These are phyloP conservation scores for Xylota sylvarum DNA, from an alignment of 2,888 invertebrate species.

Conservation along the genomic window DNA sequence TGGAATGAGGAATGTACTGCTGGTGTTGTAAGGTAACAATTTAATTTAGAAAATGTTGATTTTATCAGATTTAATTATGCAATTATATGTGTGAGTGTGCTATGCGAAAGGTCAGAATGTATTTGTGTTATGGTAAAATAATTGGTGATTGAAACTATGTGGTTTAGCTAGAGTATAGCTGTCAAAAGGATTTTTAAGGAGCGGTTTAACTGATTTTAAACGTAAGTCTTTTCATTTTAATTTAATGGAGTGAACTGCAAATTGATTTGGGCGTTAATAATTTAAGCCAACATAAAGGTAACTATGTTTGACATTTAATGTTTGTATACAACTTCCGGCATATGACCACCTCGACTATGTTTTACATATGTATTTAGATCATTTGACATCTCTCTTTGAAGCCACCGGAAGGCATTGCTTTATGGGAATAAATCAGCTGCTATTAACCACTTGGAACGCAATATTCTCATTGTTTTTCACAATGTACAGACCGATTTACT, in stretches of 20 bases:
- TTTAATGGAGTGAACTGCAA: neutral
- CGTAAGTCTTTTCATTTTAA: neutral
- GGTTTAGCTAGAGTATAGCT: neutral
- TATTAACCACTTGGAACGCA: no score
- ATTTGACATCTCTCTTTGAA: no score
- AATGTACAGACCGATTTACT: no score
- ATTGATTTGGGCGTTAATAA: neutral
- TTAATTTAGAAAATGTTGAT: constrained; percentile 84
- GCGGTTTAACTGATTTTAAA: constrained; percentile 13
- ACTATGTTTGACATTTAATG: no score
- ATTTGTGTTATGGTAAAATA: constrained; percentile 21
- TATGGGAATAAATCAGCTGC: no score
- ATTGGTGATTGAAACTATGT: constrained; percentile 41
- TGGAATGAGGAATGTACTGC: constrained; percentile 39
- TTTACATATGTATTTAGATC: no score
- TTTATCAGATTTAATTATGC: constrained; percentile 83
- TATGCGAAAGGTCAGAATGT: constrained; percentile 10
- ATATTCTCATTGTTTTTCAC: no score
- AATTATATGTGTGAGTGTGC: constrained; percentile 76
- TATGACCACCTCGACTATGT: no score
- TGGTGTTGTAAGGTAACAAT: constrained; percentile 79
- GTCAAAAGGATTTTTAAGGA: constrained; percentile 5
- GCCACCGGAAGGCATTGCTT: no score
- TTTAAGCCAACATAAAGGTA: no score
- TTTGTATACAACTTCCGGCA: no score